Evolutionary conservation across 1,140 invertebrate species (phyloP), one percentile per base, ranked within the genome.

Genomic region (Heliconius eleuchia): DNA sequence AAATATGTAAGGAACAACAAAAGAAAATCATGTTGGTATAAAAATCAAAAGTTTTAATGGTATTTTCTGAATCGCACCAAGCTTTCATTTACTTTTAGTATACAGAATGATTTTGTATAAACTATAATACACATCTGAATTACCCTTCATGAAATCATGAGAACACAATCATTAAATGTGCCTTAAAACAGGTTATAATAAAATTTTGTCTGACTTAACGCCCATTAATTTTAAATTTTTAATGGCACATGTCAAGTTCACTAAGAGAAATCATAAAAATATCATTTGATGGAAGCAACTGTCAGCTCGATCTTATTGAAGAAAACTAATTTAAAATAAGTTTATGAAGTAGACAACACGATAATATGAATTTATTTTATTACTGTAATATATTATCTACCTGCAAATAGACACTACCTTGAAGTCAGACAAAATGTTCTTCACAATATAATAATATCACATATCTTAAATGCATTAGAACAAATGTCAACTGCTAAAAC

Each of bases 41-140:
- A 94, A 94, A 94, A 94, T 94, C 93, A 94, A 94, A 94, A 94
- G 93, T 93, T 94, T 94, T 94, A 94, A 94, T 94, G 93, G 93
- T 94, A 93, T 94, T 94, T 94, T 94, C 92, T 92, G 92, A 93
- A 94, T 94, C 93, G 93, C 93, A 93, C 93, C 93, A 94, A 94
- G 93, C 93, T 93, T 94, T 92, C 91, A 93, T 93, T 93, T 93
- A 93, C 89, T 92, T 94, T 93, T 94, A 94, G 92, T 94, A 94
- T 94, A 94, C 93, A 93, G 93, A 92, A 92, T 92, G 88, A 92
- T 94, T 92, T 92, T 92, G 88, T 92, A 89, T 91, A 88, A 91
- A 92, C 88, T 93, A 92, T 92, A 92, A 89, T 93, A 92, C 91
- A 94, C 78, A 91, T 92, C 86, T 85, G 87, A 91, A 81, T 89